These are phyloP conservation scores for Hyla sarda DNA, from an alignment of 2,113 vertebrate species.

Conservation along the genomic window DNA sequence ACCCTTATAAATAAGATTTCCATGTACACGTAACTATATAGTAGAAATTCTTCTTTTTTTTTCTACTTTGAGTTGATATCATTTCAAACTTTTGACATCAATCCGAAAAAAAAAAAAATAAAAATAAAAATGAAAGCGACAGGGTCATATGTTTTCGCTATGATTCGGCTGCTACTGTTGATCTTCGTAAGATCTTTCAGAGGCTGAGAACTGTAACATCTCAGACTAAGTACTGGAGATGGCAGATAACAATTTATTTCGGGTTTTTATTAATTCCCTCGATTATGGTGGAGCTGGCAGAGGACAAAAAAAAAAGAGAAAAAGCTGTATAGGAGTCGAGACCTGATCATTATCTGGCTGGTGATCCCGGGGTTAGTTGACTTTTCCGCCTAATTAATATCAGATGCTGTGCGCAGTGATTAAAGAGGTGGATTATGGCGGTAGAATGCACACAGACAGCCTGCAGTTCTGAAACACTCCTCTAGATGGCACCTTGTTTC, in stretches of 20 bases:
- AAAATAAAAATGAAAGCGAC: neutral
- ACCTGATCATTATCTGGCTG: neutral
- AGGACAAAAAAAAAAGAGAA: neutral
- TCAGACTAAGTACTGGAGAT: neutral
- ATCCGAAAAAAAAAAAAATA: neutral
- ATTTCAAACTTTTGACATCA: neutral
- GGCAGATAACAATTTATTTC: neutral
- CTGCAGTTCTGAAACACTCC: neutral
- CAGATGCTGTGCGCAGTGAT: neutral
- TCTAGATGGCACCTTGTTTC: constrained; percentile 4
- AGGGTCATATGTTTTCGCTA: neutral
- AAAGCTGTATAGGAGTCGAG: neutral
- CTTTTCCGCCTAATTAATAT: constrained; percentile 2
- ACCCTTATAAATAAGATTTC: neutral
- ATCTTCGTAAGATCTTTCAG: neutral
- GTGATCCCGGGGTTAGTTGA: constrained; percentile 4
- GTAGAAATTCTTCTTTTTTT: neutral
- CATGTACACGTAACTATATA: neutral
- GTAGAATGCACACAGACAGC: too few relatives aligned
- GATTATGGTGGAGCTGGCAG: neutral
- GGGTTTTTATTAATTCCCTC: neutral
- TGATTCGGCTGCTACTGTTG: too few relatives aligned
- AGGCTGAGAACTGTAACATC: neutral
- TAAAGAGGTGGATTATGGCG: neutral
- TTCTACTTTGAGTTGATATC: neutral